Evolutionary conservation across 2,797 vertebrate genomes (phyloP).

Genomic region (Amphiprion clarkii): DNA sequence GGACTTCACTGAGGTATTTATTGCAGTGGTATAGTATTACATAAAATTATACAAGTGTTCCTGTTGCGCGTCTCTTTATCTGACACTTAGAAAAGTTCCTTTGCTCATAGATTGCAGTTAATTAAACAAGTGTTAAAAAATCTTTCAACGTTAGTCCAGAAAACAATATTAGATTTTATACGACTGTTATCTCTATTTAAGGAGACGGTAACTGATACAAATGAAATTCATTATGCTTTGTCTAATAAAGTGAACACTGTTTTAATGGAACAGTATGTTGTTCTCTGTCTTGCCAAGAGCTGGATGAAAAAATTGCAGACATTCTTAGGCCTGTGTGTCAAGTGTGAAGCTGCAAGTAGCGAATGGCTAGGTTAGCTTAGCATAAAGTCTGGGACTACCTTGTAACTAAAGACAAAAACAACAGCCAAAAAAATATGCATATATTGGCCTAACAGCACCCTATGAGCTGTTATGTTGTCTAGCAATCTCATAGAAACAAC

Average conservation of each 20-base stretch:
- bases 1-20: slow-evolving; percentile 30
- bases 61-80: slow-evolving; percentile 10
- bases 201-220: background rate
- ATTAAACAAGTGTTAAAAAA: slow-evolving; percentile 6
- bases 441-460: no score
- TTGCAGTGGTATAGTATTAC: slow-evolving; percentile 23
- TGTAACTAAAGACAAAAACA: no score
- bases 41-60: slow-evolving; percentile 32
- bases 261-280: background rate
- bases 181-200: slow-evolving; percentile 5
- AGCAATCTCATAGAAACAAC: no score
- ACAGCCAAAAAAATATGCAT: no score
- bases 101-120: slow-evolving; percentile 1
- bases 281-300: background rate
- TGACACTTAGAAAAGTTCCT: slow-evolving; percentile 18
- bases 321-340: no score
- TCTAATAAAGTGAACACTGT: background rate
- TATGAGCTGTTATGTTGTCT: no score
- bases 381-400: no score
- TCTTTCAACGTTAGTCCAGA: background rate
- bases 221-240: background rate
- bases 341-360: no score
- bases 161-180: slow-evolving; percentile 19
- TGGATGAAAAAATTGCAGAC: no score
- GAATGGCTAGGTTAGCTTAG: no score